Conservation (phyloP, 1,140 invertebrate genomes). For the Amphibalanus amphitrite region DNA sequence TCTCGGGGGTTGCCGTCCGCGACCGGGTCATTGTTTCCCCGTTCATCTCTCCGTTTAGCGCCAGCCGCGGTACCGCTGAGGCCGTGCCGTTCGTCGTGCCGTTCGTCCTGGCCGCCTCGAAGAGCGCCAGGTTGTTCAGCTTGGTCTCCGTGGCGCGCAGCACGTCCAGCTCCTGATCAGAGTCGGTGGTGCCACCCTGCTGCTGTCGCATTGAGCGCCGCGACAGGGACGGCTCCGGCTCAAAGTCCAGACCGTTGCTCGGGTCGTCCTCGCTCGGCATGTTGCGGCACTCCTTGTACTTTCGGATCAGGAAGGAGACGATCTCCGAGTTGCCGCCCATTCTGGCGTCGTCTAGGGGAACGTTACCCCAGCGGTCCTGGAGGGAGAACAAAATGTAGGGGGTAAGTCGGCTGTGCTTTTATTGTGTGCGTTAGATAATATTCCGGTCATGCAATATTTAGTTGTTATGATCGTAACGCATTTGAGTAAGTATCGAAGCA, state of each 20-base stretch:
- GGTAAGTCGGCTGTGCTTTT: background rate
- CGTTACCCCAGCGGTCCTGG: constrained; percentile 56
- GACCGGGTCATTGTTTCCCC: background rate
- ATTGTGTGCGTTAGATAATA: background rate
- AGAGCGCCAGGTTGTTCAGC: constrained; percentile 1
- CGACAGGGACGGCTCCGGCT: background rate
- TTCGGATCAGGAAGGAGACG: background rate
- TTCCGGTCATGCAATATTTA: too few species aligned
- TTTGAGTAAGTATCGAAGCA: background rate
- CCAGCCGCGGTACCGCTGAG: background rate
- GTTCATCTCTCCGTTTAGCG: background rate
- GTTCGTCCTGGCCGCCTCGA: background rate
- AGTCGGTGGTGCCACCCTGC: too few species aligned
- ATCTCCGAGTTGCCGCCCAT: constrained; percentile 47
- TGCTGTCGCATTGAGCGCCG: background rate
- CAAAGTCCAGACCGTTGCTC: too few species aligned
- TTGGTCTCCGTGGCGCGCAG: background rate
- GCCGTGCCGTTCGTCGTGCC: background rate
- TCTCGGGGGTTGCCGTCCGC: background rate
- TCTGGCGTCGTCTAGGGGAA: constrained; percentile 68
- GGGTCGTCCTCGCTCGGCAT: background rate
- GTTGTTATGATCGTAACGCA: background rate
- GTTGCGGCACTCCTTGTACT: background rate
- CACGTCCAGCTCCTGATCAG: background rate
- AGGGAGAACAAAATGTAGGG: background rate